Base-by-base conservation (phyloP, 37 sponge, comb jelly and placozoan species). In the Ianthella basta region DNA sequence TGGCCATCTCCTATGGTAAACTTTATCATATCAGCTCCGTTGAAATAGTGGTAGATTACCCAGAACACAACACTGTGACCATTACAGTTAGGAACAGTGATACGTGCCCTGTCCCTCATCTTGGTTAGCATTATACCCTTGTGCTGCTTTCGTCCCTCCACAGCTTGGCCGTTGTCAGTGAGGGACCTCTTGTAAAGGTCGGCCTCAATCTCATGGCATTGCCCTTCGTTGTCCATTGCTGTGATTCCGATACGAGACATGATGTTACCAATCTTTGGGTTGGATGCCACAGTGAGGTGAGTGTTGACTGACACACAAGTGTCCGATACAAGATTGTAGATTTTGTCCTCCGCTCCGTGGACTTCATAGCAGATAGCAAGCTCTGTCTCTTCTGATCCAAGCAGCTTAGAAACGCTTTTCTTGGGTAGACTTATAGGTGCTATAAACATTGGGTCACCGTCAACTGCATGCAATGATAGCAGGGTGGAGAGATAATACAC, bases 261-360 rank as follows among this genome's bases (percentile, higher is more conserved):
- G 65, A 82, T 64, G 67, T 82, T 82, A n/a, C 82, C 78, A 41
- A 75, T 24, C 55, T 82, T 80, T 1, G 91, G 82, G 13, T 82
- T 86, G 69, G 82, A n/a, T 35, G 86, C 79, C 29, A 60, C 34
- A 4, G 12, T 54, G 60, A 89, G 89, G 81, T 82, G 56, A 23
- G 90, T 87, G 84, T 89, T 89, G 69, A 92, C 87, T 74, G 57
- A 81, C n/a, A 82, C 79, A 72, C 90, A 93, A 18, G 15, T 55
- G 34, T 93, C 94, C 30, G 91, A 90, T 1, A 93, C 80, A 5
- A 93, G 82, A 55, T 82, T 86, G 86, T 84, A 86, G 79, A 59
- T 80, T 27, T 56, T 40, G 54, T 86, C 56, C 0, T 84, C 38
- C 27, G 30, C 16, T 0, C 94, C 94, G 59, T 85, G 85, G 4